phyloP scores from a whole-genome alignment of 2,113 vertebrate species.

The Zapornia atra region DNA sequence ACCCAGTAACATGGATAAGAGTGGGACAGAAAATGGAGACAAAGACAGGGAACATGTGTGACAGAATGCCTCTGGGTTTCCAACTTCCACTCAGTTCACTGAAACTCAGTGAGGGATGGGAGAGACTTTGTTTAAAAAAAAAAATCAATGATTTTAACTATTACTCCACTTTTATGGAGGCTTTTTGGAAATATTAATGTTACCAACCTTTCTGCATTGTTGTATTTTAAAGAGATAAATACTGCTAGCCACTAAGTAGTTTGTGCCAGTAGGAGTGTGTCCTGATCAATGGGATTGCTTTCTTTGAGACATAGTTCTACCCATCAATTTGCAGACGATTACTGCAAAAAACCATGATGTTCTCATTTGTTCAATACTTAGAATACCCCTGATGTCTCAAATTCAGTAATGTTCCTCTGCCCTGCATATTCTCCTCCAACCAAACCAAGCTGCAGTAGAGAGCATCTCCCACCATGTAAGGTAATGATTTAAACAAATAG shows the following conservation, averaged over 20 bases:
- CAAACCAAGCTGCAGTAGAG: not conserved
- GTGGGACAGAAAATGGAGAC: not conserved
- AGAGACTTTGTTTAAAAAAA: not conserved
- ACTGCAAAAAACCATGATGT: not conserved
- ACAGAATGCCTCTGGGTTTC: not conserved
- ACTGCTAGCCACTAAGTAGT: too few species aligned
- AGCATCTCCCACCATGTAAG: not conserved
- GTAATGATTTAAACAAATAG: not conserved
- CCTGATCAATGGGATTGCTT: not conserved
- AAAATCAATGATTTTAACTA: not conserved
- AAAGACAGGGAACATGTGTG: not conserved
- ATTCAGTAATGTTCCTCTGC: not conserved
- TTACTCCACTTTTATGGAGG: not conserved
- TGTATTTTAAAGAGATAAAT: not conserved
- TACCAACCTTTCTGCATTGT: not conserved
- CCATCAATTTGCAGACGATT: not conserved
- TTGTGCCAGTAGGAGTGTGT: not conserved
- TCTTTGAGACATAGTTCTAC: not conserved
- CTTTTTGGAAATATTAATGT: not conserved
- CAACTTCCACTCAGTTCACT: not conserved
- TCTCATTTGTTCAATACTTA: not conserved
- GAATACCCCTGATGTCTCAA: not conserved
- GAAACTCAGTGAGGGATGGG: not conserved
- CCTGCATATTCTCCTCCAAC: not conserved
- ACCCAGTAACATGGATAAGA: not conserved